Evolutionary conservation across 2,888 invertebrate genomes (phyloP), one percentile per base, ranked within the genome.

Genomic region (Odontocerum albicorne): DNA sequence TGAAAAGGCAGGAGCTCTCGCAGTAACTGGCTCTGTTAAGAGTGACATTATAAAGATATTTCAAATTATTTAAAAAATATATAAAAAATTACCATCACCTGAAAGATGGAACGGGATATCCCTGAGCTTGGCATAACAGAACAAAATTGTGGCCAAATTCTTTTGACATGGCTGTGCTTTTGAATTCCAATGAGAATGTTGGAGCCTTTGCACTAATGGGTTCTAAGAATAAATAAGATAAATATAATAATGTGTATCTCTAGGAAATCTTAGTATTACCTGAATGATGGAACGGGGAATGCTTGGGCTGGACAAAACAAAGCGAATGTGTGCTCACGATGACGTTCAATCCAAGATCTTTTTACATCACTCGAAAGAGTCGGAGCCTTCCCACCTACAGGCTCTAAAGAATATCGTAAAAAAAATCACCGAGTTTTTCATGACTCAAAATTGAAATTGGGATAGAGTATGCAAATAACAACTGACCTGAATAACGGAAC

Each of bases 261-360:
- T 13, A 4, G 6, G 6, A 4, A n/a, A n/a, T n/a, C 12, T 6
- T 17, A 20, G n/a, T 20, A 35, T 55, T 59, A 60, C 60, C 60
- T 60, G 60, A 60, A 60, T 42, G 57, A 55, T 64, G 84, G 83
- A 67, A 85, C 82, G 64, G 89, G 89, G 72, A 82, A 87, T 65
- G 86, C 89, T 79, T 90, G 89, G 62, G 88, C 87, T 70, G 86
- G 87, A 71, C 88, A 89, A 67, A 87, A 78, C 63, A 88, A 71
- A 44, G 84, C 85, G 68, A 89, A 81, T 67, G 82, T 80, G 66
- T 81, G 81, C 63, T 79, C 80, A 60, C 75, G 76, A 66, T 72
- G 75, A 70, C 86, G 81, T 68, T 82, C 83, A 70, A 85, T 86
- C 70, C 84, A 84, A 63, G 83, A 82, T 69, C 83, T 82, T 69